These are phyloP conservation scores for Oceanodroma tethys DNA, from an alignment of 2,113 vertebrate species.

Conservation along the genomic window DNA sequence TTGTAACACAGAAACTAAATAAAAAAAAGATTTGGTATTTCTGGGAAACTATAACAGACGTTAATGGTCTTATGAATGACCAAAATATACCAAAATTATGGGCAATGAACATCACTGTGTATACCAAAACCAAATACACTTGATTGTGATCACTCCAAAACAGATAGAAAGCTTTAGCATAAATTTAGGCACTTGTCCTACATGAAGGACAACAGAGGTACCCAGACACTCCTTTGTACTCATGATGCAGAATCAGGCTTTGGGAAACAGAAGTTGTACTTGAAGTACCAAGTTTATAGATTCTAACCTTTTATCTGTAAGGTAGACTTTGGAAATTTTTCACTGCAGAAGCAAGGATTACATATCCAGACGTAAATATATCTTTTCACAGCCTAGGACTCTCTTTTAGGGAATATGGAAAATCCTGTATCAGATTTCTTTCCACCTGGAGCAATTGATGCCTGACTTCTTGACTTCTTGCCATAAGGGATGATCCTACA, in stretches of 20 bases:
- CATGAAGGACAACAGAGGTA: neutral
- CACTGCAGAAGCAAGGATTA: neutral
- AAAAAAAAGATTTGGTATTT: neutral
- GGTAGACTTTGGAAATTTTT: neutral
- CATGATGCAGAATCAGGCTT: neutral
- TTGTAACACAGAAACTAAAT: neutral
- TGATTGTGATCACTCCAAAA: neutral
- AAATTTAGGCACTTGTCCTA: neutral
- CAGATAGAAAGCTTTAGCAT: neutral
- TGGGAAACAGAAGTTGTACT: neutral
- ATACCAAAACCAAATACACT: neutral
- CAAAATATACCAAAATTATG: neutral
- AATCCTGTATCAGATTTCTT: neutral
- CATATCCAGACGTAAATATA: neutral
- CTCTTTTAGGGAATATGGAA: neutral
- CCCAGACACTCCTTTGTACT: neutral
- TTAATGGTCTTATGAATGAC: neutral
- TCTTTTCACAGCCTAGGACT: neutral
- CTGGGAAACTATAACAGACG: neutral
- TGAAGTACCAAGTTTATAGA: neutral
- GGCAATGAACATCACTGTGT: neutral
- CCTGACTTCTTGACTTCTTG: neutral
- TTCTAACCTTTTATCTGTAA: neutral
- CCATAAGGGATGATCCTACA: conserved; percentile 1
- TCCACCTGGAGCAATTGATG: neutral